Base-by-base conservation (phyloP, 1,140 invertebrate species). In the Drosophila ambigua region DNA sequence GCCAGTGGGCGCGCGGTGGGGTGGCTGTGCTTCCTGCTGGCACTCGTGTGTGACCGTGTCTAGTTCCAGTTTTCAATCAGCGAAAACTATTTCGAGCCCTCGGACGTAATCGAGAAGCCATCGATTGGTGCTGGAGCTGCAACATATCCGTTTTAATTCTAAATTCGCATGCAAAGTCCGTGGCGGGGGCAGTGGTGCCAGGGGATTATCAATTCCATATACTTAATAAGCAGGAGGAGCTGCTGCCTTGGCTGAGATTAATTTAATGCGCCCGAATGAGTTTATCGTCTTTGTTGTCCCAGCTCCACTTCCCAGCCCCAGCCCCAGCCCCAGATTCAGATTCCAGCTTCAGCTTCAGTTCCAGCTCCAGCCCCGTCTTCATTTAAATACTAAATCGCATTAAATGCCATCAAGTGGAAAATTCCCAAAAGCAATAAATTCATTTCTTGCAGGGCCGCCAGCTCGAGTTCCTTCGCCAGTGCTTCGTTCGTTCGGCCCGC, bases 341-440 rank as follows among this genome's bases (percentile, higher is more conserved):
- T 28, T 48, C 52, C 43, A 35, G 59, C 43, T 20, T 20, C 20
- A 45, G 16, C 35, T 50, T 43, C 57, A 44, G 41, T 39, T 46
- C 48, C 39, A 54, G 54, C 41, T 48, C 52, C 43, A 35, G 59
- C 43, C 28, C 52, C 44, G 57, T 75, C 82, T 88, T 88, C 83
- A 88, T 88, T 88, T 88, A 88, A 88, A 89, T 88, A 89, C 84
- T 77, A 88, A 89, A 89, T 89, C 84, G 84, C 77, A 88, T 89
- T 89, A 88, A 89, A 89, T 89, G 84, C 84, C 84, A 83, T 88
- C 79, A 88, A 88, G 79, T 88, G 84, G 77, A 88, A 88, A 88
- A 88, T 89, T 88, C 82, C 77, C 79, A 84, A 89, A 88, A 88
- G 84, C 79, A 88, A 89, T 89, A 88, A 88, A 88, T 88, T 88